Base-by-base conservation (phyloP, 2,888 invertebrate species). In the Trachelus stipa region DNA sequence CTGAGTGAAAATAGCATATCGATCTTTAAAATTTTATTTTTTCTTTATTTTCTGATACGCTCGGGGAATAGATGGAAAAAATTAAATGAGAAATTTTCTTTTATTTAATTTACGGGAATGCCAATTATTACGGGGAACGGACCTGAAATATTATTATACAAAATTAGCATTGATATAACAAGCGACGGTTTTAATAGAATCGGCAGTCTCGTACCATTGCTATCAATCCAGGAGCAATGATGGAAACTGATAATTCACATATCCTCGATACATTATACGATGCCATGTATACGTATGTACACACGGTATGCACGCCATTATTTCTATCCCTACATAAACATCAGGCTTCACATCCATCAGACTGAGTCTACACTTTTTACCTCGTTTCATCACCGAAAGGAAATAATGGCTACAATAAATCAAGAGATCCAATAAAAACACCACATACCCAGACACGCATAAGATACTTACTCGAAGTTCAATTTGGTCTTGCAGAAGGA, bases 91-190 rank as follows among this genome's bases (percentile, higher is more conserved):
- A 56, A 76, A 71, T 23, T 37, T 73, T 68, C 37, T 76, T 76
- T 69, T 69, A 33, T 11, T 76, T 68, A 76, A 37, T 68, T 37
- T 73, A 30, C 68, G 40, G 23, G 9, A 56, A 56, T 23, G 56
- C 56, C 56, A 56, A 56, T 56, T 56, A 56, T 23, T 56, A 75
- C 73, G 74, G 73, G 71, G 71, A 56, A 69, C 35, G 76, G 56
- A 71, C 73, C 68, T 76, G 81, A 79, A 75, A 80, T 82, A 81
- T 82, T 83, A 81, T 83, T 81, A 81, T 74, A 76, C 74, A 79
- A 77, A 81, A 83, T 83, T 81, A 81, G 79, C 81, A 81, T 83
- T 79, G 79, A 79, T 83, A 83, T 81, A 81, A 79, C 76, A 77
- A 76, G 75, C 76, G 77, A 75, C 79, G 78, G 81, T 81, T 73